phyloP scores from a whole-genome alignment of 2,888 invertebrate genomes.

The Drosophila mimica region DNA sequence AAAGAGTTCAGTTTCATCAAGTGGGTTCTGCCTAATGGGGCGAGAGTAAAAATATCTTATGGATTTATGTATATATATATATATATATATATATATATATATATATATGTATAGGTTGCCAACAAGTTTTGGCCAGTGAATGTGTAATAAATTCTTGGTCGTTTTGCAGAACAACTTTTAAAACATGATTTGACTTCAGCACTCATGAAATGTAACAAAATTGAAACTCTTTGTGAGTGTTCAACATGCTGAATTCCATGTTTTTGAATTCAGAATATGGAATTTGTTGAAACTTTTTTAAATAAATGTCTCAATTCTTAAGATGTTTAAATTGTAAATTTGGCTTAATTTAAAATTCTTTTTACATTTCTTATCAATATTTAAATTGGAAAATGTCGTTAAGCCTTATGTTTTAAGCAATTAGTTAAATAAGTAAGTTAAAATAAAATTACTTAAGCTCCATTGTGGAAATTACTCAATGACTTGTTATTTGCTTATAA shows the following conservation, averaged over 20 bases:
- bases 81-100: background rate
- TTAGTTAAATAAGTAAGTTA: background rate
- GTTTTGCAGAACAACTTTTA: background rate
- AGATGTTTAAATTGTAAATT: background rate
- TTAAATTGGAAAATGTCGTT: background rate
- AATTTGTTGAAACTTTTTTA: background rate
- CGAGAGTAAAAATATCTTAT: constrained; percentile 28
- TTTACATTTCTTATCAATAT: background rate
- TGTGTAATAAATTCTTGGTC: background rate
- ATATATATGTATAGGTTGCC: background rate
- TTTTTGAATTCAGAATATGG: background rate
- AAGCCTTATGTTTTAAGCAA: background rate
- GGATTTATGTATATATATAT: constrained; percentile 7
- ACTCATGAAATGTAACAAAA: background rate
- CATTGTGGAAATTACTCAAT: background rate
- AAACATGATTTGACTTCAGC: background rate
- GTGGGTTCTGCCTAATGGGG: constrained; percentile 28
- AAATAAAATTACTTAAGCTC: background rate
- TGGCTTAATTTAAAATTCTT: background rate
- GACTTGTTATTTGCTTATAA: background rate
- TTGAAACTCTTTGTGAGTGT: background rate
- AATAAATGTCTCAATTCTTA: background rate
- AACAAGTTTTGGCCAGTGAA: constrained; percentile 10
- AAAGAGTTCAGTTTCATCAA: constrained; percentile 46
- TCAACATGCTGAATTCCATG: background rate